Conservation (phyloP, 2,888 invertebrate species). For the Drosophila quinaria region DNA sequence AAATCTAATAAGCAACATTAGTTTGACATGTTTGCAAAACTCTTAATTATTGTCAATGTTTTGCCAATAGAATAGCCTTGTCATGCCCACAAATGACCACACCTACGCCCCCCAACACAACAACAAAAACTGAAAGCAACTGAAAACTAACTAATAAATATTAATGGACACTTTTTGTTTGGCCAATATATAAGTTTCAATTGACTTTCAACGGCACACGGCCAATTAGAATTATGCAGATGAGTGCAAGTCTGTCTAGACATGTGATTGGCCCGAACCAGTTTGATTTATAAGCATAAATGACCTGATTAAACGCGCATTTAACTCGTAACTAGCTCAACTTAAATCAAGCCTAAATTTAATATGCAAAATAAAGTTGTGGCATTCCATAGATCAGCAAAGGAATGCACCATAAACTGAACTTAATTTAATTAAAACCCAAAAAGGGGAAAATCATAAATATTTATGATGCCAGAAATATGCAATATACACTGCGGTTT, state of each 20-base stretch:
- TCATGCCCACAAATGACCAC: conserved; percentile 29
- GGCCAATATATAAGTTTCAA: conserved; percentile 45
- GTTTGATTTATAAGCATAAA: conserved; percentile 41
- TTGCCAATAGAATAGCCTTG: conserved; percentile 51
- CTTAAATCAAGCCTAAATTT: conserved; percentile 9
- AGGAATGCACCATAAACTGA: not conserved
- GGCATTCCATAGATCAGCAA: not conserved
- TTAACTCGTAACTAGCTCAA: conserved; percentile 10
- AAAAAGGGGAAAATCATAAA: not conserved
- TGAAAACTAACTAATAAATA: conserved; percentile 67
- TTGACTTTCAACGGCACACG: conserved; percentile 43
- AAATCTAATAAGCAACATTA: conserved; percentile 55
- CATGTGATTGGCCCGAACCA: conserved; percentile 60
- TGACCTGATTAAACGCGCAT: conserved; percentile 39
- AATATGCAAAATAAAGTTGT: not conserved
- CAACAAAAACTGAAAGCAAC: conserved; percentile 7
- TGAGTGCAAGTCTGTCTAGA: conserved; percentile 72
- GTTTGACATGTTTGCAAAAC: conserved; percentile 57
- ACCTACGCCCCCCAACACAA: not conserved
- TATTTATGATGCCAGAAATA: not conserved
- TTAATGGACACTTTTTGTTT: conserved; percentile 55
- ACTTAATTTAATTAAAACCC: not conserved
- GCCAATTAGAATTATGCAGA: conserved; percentile 70
- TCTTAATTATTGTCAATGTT: conserved; percentile 63
- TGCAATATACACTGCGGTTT: not conserved